Conservation (phyloP, 2,888 invertebrate species). For the Malachius bipustulatus region DNA sequence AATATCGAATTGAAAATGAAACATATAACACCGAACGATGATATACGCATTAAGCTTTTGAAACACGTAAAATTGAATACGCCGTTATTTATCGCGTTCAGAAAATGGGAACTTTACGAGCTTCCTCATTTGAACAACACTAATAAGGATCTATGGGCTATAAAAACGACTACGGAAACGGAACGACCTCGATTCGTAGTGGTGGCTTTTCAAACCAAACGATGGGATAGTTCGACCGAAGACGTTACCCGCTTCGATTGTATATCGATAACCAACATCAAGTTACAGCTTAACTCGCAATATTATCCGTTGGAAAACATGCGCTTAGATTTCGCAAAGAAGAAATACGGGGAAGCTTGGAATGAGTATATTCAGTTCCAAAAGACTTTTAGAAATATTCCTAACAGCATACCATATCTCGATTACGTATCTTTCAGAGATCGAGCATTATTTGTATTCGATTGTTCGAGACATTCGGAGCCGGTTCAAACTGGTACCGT, state of each 20-base stretch:
- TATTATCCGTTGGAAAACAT: conserved; percentile 2
- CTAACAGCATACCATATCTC: neutral
- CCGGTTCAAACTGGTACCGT: neutral
- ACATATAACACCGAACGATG: conserved; percentile 4
- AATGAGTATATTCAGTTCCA: neutral
- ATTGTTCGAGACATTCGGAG: neutral
- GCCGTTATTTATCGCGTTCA: too few species aligned
- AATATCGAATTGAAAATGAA: conserved; percentile 5
- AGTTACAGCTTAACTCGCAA: neutral
- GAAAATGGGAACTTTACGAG: too few species aligned
- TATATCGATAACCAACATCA: neutral
- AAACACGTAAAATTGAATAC: too few species aligned
- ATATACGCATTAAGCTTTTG: too few species aligned
- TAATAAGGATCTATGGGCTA: neutral
- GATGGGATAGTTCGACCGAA: neutral
- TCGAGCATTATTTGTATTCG: neutral
- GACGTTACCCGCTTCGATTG: neutral
- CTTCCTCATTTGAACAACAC: too few species aligned
- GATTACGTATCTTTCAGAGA: neutral
- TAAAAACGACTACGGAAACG: neutral
- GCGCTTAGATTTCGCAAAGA: neutral
- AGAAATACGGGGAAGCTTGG: neutral
- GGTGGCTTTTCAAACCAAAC: conserved; percentile 3
- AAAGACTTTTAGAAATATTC: neutral
- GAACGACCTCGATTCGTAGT: conserved; percentile 5